phyloP scores from a whole-genome alignment of 2,113 vertebrate genomes.

The Festucalex cinctus region DNA sequence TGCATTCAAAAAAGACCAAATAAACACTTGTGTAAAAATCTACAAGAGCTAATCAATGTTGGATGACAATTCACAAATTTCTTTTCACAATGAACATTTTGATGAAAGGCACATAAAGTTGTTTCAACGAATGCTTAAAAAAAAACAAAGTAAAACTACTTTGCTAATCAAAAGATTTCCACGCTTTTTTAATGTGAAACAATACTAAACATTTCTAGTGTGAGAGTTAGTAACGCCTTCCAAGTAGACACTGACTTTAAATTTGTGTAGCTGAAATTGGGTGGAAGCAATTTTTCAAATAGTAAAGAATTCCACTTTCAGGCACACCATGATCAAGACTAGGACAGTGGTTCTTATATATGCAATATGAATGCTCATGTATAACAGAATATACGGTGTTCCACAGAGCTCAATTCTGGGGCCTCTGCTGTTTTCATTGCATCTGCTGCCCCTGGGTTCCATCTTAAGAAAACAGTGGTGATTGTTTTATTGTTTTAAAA shows the following conservation, averaged over 20 bases:
- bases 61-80: not conserved
- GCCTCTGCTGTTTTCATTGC: too few relatives aligned
- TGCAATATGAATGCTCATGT: too few relatives aligned
- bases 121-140: constrained; percentile 5
- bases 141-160: not conserved
- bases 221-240: not conserved
- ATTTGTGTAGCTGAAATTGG: not conserved
- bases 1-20: not conserved
- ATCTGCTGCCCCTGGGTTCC: too few relatives aligned
- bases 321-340: not conserved
- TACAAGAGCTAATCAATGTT: not conserved
- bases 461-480: too few relatives aligned
- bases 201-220: constrained; percentile 3
- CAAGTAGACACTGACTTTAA: not conserved
- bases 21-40: not conserved
- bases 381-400: too few relatives aligned
- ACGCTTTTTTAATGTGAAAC: not conserved
- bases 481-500: too few relatives aligned
- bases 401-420: too few relatives aligned
- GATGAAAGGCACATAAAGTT: constrained; percentile 42
- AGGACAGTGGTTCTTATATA: too few relatives aligned
- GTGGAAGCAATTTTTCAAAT: constrained; percentile 1
- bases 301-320: not conserved
- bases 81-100: not conserved
- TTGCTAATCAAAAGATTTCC: not conserved